phyloP scores from a whole-genome alignment of 2,888 invertebrate species.

The Smittia aterrima region DNA sequence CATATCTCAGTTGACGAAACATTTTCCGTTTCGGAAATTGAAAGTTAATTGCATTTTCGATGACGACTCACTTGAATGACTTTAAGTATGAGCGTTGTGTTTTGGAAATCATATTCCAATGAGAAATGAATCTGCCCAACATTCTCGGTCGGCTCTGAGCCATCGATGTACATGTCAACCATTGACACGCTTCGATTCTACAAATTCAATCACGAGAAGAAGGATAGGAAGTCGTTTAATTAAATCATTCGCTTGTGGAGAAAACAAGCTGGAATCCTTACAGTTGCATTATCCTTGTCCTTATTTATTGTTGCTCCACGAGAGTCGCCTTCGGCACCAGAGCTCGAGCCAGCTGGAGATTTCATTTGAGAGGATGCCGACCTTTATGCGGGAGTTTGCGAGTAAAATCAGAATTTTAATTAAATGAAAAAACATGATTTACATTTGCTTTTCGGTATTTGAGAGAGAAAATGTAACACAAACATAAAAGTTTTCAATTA shows the following conservation, averaged over 20 bases:
- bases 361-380: conserved; percentile 63
- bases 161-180: conserved; percentile 94
- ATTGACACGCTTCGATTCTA: conserved; percentile 87
- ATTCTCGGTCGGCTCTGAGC: conserved; percentile 88
- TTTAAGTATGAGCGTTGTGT: conserved; percentile 84
- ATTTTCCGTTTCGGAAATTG: not conserved
- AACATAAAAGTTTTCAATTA: not conserved
- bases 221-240: not conserved
- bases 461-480: not conserved
- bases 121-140: conserved; percentile 94
- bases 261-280: conserved; percentile 42
- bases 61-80: conserved; percentile 73
- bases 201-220: conserved; percentile 60
- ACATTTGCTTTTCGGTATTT: not conserved
- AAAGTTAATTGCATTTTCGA: not conserved
- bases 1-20: not conserved
- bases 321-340: conserved; percentile 52
- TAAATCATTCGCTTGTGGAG: not conserved
- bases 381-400: conserved; percentile 42
- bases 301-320: conserved; percentile 43
- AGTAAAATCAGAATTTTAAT: conserved; percentile 1
- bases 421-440: not conserved
- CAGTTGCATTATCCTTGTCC: conserved; percentile 46
- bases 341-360: conserved; percentile 71
- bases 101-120: conserved; percentile 90